Conservation (phyloP, 2,888 invertebrate genomes). For the Muschampia plurimacula region DNA sequence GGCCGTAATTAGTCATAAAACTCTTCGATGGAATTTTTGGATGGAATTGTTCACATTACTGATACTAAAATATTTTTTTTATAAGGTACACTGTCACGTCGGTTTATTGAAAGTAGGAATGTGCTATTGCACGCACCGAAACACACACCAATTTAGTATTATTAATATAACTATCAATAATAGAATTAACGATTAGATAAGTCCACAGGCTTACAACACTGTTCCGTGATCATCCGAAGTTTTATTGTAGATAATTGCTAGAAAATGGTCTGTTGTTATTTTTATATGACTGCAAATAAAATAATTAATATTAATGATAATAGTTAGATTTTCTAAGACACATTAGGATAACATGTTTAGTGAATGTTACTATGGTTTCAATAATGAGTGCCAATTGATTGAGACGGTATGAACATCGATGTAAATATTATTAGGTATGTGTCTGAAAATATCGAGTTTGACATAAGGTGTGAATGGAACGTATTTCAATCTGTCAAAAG, state of each 20-base stretch:
- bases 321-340: slow-evolving; percentile 83
- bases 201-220: slow-evolving; percentile 77
- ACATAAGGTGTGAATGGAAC: slow-evolving; percentile 23
- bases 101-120: slow-evolving; percentile 72
- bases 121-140: slow-evolving; percentile 85
- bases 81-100: slow-evolving; percentile 66
- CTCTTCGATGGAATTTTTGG: slow-evolving; percentile 73
- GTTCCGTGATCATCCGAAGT: slow-evolving; percentile 69
- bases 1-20: slow-evolving; percentile 35
- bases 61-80: slow-evolving; percentile 62
- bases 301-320: slow-evolving; percentile 47
- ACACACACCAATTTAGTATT: slow-evolving; percentile 78
- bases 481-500: slow-evolving; percentile 45
- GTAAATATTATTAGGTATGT: slow-evolving; percentile 47
- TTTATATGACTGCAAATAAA: slow-evolving; percentile 83
- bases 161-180: slow-evolving; percentile 60
- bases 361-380: slow-evolving; percentile 48
- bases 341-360: slow-evolving; percentile 67
- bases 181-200: slow-evolving; percentile 67
- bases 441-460: slow-evolving; percentile 43
- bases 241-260: slow-evolving; percentile 81
- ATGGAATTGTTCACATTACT: slow-evolving; percentile 73
- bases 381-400: slow-evolving; percentile 51
- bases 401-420: slow-evolving; percentile 48
- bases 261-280: slow-evolving; percentile 81